Evolutionary conservation across 35 echinoderm and acorn worm genomes (phyloP), one percentile per base, ranked within the genome.

Genomic region (Lytechinus variegatus): DNA sequence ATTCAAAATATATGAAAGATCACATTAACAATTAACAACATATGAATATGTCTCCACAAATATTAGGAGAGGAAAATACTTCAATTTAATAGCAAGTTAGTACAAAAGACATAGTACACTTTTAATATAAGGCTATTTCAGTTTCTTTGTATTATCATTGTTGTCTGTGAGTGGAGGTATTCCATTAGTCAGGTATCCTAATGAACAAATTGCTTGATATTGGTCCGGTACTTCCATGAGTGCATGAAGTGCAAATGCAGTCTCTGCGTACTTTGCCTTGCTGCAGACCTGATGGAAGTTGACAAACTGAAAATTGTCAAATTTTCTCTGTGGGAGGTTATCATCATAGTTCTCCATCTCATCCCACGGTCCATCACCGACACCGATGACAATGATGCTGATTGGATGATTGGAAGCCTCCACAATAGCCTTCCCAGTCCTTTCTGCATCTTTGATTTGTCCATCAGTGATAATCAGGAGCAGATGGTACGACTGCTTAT

Each of bases 261-360:
- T 95, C 86, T 98, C 97, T 9, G 98, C 96, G 29, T 99, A 96
- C 90, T 97, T 96, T 5, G 96, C 95, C 55, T 99, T 98, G 33
- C 95, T 91, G 56, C 96, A 97, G 16, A 98, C 97, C 33, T 99
- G 95, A 51, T 99, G 97, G 87, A 98, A 99, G 94, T 97, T 97
- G 19, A 99, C 98, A 90, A 99, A 99, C 94, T 99, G 98, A 79
- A 99, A 97, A 94, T 99, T 99, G 58, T 99, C 98, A 95, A 99
- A 98, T 89, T 96, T 96, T 3, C 98, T 89, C 27, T 61, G 92
- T 13, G 97, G 96, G 53, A 98, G 95, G 14, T 98, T 98, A 79
- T 99, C 98, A 72, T 99, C 98, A 58, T 95, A 99, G 44, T 98
- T 89, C 61, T 98, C 95, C 87, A 99, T 93, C 4, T 89, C 87